Base-by-base conservation (phyloP, 2,797 vertebrate genomes). In the Novumbra hubbsi region DNA sequence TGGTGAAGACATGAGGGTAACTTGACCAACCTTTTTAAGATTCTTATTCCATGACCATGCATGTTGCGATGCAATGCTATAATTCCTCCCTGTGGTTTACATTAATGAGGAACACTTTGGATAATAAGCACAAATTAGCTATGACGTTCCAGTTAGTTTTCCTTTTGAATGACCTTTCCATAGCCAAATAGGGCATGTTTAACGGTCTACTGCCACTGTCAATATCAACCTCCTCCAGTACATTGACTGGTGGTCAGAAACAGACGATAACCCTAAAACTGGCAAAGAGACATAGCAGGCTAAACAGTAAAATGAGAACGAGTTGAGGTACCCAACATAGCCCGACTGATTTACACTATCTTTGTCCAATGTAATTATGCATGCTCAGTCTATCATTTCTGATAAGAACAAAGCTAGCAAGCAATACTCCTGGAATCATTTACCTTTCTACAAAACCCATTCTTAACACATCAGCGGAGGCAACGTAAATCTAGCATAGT, bases 381-480 rank as follows among this genome's bases (percentile, higher is more conserved):
- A 85, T 88, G 81, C 34, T n/a, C 19, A 60, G 21, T 21, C 21
- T 27, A 14, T 60, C 72, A 66, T 19, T 16, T 71, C 68, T 32
- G 80, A 78, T 62, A 57, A 32, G n/a, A 78, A 1, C 1, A 30
- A 34, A n/a, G 19, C 19, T n/a, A 55, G 7, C 19, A 2, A 55
- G 50, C 19, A 21, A 45, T 77, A 71, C 78, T 45, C 62, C 50
- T 73, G 72, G 24, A 82, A 84, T 65, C 87, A 81, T 89, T 76
- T 88, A 88, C 90, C 88, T 90, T 90, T 90, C 41, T 88, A 86
- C 70, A 75, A 60, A 1, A 90, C 66, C 3, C 0, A 92, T 90
- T 89, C 87, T 70, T 78, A 3, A 6, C 28, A 1, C 0, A 4
- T 60, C 64, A 88, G 84, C 84, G 84, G n/a, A 60, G 7, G 0